These are phyloP conservation scores for Leucopsar rothschildi DNA, from an alignment of 2,113 vertebrate species.

Conservation along the genomic window DNA sequence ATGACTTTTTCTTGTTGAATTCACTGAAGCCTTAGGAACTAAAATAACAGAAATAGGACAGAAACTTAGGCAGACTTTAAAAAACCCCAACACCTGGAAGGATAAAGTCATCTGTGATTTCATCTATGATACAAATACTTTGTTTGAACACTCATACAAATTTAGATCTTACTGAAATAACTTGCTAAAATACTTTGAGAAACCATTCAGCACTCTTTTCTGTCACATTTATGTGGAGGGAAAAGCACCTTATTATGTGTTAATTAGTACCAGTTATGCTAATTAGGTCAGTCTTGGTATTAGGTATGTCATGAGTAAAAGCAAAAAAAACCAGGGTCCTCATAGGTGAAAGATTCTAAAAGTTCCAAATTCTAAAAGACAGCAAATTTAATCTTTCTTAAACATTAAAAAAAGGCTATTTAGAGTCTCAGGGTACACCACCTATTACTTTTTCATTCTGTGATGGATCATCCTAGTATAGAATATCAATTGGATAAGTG, in stretches of 20 bases:
- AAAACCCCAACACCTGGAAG: background rate
- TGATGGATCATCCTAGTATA: background rate
- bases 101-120: background rate
- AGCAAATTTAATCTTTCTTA: background rate
- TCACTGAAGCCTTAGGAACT: conserved; percentile 12
- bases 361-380: background rate
- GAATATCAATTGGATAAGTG: background rate
- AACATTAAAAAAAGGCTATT: background rate
- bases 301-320: background rate
- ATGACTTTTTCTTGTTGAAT: conserved; percentile 39
- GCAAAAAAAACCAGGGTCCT: background rate
- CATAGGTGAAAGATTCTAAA: background rate
- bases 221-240: background rate
- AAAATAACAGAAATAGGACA: conserved; percentile 16
- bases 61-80: background rate
- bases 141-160: background rate
- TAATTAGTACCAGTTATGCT: background rate
- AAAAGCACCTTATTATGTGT: background rate
- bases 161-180: background rate
- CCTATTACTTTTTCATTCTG: background rate
- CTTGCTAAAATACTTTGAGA: background rate
- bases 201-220: background rate
- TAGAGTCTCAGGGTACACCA: background rate
- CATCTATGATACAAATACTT: background rate
- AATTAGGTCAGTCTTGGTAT: background rate